These are phyloP conservation scores for Alethe diademata DNA, from an alignment of 2,113 vertebrate species.

Conservation along the genomic window DNA sequence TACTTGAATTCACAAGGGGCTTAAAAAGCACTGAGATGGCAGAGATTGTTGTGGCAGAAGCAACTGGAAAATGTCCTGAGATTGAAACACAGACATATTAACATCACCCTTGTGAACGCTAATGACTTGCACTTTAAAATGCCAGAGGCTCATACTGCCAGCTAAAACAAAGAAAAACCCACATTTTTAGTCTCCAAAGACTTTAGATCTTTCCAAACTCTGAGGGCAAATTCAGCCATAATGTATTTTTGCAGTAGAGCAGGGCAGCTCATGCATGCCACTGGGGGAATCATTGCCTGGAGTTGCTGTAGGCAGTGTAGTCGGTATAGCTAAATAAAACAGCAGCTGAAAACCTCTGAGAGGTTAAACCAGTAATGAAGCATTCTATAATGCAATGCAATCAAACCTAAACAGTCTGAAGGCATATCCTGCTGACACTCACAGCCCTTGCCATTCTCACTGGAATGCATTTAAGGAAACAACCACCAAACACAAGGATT, in stretches of 20 bases:
- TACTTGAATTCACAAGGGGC: conserved; percentile 75
- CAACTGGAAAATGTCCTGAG: conserved; percentile 84
- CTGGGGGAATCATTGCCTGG: conserved; percentile 76
- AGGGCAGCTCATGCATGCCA: conserved; percentile 70
- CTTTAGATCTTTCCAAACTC: conserved; percentile 81
- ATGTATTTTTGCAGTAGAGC: conserved; percentile 73
- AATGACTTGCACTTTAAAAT: conserved; percentile 84
- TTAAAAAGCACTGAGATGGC: conserved; percentile 78
- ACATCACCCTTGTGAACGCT: conserved; percentile 78
- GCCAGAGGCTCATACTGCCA: conserved; percentile 80
- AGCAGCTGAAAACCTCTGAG: conserved; percentile 76
- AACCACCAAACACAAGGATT: conserved; percentile 6
- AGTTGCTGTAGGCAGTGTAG: conserved; percentile 72
- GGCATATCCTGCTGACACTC: conserved; percentile 36
- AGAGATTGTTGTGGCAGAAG: conserved; percentile 85
- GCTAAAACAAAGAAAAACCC: conserved; percentile 81
- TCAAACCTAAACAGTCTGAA: conserved; percentile 71
- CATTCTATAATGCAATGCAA: conserved; percentile 71
- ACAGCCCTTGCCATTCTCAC: conserved; percentile 4
- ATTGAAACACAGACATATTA: conserved; percentile 84
- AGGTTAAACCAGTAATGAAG: conserved; percentile 75
- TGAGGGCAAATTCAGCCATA: conserved; percentile 75
- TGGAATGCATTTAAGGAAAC: not conserved
- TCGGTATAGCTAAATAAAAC: conserved; percentile 77
- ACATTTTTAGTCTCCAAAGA: conserved; percentile 79